Base-by-base conservation (phyloP, 2,113 vertebrate species). In the Pygoscelis antarcticus region DNA sequence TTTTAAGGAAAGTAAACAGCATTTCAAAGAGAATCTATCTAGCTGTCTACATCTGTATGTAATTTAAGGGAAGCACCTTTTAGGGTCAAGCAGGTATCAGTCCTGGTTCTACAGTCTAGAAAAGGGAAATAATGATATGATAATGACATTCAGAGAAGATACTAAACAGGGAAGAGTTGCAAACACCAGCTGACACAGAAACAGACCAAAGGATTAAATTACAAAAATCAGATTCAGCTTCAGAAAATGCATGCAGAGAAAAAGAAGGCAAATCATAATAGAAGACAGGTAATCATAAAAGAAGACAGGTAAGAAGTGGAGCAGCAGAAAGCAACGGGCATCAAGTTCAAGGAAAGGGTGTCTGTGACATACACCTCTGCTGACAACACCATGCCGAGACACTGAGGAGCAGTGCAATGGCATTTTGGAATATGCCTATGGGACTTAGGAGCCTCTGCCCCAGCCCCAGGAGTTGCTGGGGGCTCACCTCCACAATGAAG, bases 1-100 rank as follows among this genome's bases (percentile, higher is more conserved):
- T 92, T 96, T 93, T 89, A 95, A 70, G 86, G 75, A 81, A 90
- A 88, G 75, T 65, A 96, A 96, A 90, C 20, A 88, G 55, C 84
- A 62, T 94, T 93, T 71, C 54, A 90, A 86, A 80, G n/a, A 88
- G 22, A 83, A 83, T 47, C 46, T 75, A 60, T 23, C 60, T 68
- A 65, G 42, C 36, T 86, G 15, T 19, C 70, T 94, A 65, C 78
- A 94, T 60, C 87, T 81, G 47, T n/a, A 57, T 71, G 82, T 52
- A 80, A 76, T 75, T 91, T 51, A 83, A 69, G 62, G 51, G 83
- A 91, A 88, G 38, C 55, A 38, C n/a, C 36, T 87, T 94, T 82
- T 88, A 54, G 46, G 60, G 70, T 95, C 88, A 95, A 60, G 29
- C 68, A 91, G 64, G 89, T 83, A 88, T 40, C 83, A 62, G 49